phyloP scores from a whole-genome alignment of 1,140 invertebrate species.

The Argopecten irradians region DNA sequence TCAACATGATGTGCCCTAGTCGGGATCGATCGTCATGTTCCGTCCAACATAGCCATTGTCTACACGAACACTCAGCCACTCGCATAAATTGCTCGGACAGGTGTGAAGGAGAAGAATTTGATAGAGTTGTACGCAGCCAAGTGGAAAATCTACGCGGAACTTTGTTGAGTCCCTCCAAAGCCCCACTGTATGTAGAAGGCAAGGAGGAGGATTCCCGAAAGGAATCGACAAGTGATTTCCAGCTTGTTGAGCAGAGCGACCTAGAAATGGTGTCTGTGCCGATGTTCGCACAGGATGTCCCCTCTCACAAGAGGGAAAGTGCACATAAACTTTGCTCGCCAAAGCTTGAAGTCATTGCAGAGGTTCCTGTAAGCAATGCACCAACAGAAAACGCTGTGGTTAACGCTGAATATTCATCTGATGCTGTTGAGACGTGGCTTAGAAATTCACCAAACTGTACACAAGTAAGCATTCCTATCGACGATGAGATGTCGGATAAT shows the following conservation, averaged over 20 bases:
- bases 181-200: background rate
- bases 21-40: background rate
- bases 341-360: background rate
- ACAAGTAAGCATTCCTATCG: background rate
- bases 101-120: background rate
- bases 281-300: background rate
- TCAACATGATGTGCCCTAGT: background rate
- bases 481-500: background rate
- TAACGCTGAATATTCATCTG: background rate
- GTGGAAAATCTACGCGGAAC: background rate
- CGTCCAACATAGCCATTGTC: background rate
- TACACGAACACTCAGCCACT: background rate
- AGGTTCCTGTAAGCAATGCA: background rate
- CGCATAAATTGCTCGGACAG: background rate
- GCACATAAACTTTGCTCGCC: background rate
- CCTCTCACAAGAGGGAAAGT: conserved; percentile 2
- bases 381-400: background rate
- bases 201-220: background rate
- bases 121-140: background rate
- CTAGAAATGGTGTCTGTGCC: background rate
- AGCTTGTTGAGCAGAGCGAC: background rate
- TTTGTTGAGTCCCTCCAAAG: background rate
- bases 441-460: background rate
- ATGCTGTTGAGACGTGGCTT: background rate
- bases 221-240: background rate